Evolutionary conservation across 1,140 invertebrate species (phyloP), one percentile per base, ranked within the genome.

Genomic region (Drosophila saltans): DNA sequence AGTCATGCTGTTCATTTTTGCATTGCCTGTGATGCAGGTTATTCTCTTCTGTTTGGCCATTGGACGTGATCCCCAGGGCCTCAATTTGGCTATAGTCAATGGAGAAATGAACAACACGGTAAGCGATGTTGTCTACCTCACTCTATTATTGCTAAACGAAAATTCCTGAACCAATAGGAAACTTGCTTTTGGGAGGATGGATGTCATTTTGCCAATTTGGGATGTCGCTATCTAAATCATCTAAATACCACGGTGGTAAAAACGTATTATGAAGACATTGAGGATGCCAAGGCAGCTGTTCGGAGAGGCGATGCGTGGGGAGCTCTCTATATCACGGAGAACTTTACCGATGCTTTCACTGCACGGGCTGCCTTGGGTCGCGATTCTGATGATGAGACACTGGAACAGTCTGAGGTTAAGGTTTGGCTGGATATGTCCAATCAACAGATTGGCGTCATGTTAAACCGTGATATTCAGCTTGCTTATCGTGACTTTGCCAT

Each of bases 11-110:
- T 99, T 99, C 93, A 97, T 98, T 84, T 97, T 98, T 85, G 95
- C 96, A 8, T 93, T 99, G 78, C 98, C 98, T 36, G 96, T 98
- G 2, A 96, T 97, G 93, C 97, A 99, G 94, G 97, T 98, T n/a
- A 96, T 98, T 56, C 94, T 99, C 3, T 99, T 99, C 94, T 99
- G 98, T 92, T 91, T 98, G 72, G 97, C 98, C 26, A 98, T 99
- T 76, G 98, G 98, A 66, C 94, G 97, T 30, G 97, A 98, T 90
- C 98, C 98, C 0, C 95, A 95, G 59, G 96, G 96, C 55, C 94
- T 99, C 0, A 95, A 95, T 74, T 80, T 99, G 88, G 97, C 97
- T 33, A 94, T 99, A 62, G 96, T 98, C 3, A 98, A 98, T 92
- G 92, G 95, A 48, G 97, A 98, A 93, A 94, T 96, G 72, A 93